Evolutionary conservation across 2,113 vertebrate species (phyloP).

Genomic region (Phrynosoma blainvillii): DNA sequence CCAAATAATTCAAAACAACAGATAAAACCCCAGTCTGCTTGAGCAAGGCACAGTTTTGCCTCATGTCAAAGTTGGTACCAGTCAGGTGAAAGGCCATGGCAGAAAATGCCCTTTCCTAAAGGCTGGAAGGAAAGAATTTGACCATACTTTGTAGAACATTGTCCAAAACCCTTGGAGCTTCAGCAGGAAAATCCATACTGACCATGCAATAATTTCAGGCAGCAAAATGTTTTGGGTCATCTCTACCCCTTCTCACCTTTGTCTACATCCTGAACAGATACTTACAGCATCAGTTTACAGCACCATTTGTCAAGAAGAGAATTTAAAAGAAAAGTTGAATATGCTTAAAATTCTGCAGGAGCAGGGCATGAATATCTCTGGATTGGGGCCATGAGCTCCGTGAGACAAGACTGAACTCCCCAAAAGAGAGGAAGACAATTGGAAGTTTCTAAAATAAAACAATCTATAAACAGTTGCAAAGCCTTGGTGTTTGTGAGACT

Average conservation of each 20-base stretch:
- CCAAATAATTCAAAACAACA: too few species aligned
- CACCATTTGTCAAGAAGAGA: too few species aligned
- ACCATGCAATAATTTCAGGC: neutral
- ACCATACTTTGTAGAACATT: neutral
- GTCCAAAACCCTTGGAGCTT: neutral
- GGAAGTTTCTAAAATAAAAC: neutral
- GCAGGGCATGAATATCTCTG: neutral
- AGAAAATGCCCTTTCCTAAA: neutral
- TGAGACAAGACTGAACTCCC: neutral
- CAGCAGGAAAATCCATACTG: neutral
- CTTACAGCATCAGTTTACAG: neutral
- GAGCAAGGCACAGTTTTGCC: neutral
- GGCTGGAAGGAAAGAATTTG: neutral
- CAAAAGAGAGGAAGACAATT: neutral
- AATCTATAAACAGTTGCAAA: slow-evolving; percentile 30
- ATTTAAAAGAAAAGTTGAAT: neutral
- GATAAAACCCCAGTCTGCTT: too few species aligned
- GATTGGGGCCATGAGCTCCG: neutral
- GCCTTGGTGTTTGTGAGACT: slow-evolving; percentile 33
- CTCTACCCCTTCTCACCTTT: neutral
- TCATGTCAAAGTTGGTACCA: neutral
- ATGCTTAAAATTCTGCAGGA: neutral
- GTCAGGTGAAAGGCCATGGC: neutral
- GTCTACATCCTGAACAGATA: too few species aligned
- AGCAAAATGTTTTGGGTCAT: too few species aligned